Conservation (phyloP, 2,888 invertebrate species). For the Noctua fimbriata region DNA sequence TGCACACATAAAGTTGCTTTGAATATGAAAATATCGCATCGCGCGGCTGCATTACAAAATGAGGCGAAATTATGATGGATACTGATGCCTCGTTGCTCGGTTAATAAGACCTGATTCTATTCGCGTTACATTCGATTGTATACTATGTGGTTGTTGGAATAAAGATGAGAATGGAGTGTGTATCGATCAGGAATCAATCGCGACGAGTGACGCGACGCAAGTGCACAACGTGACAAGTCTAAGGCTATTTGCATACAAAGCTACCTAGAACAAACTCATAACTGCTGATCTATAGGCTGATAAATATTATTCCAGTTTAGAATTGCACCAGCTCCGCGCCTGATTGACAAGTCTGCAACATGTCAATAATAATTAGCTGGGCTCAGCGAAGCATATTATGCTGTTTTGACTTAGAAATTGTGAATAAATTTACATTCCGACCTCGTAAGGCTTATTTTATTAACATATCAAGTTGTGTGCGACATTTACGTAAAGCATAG, state of each 20-base stretch:
- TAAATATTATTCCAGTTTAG: constrained; percentile 56
- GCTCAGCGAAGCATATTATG: constrained; percentile 49
- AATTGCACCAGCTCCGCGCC: constrained; percentile 52
- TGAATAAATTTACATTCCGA: constrained; percentile 63
- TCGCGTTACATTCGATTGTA: constrained; percentile 61
- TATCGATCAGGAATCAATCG: constrained; percentile 74
- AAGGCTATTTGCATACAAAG: constrained; percentile 63
- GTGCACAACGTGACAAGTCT: constrained; percentile 65
- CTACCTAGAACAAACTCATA: constrained; percentile 53
- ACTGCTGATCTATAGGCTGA: constrained; percentile 36
- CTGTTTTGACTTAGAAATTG: constrained; percentile 61
- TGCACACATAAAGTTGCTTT: constrained; percentile 72
- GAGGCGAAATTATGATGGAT: constrained; percentile 90
- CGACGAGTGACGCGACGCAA: constrained; percentile 73
- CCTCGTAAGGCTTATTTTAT: constrained; percentile 55
- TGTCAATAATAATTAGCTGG: constrained; percentile 61
- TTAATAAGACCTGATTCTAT: constrained; percentile 86
- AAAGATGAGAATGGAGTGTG: constrained; percentile 65
- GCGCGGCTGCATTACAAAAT: constrained; percentile 86
- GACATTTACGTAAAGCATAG: constrained; percentile 49
- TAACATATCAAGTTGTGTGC: constrained; percentile 60
- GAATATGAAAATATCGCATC: constrained; percentile 84
- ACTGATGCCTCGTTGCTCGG: constrained; percentile 86
- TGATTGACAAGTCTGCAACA: constrained; percentile 61
- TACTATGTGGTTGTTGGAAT: constrained; percentile 60